These are phyloP conservation scores for Manduca sexta DNA, from an alignment of 1,140 invertebrate genomes.

Conservation along the genomic window DNA sequence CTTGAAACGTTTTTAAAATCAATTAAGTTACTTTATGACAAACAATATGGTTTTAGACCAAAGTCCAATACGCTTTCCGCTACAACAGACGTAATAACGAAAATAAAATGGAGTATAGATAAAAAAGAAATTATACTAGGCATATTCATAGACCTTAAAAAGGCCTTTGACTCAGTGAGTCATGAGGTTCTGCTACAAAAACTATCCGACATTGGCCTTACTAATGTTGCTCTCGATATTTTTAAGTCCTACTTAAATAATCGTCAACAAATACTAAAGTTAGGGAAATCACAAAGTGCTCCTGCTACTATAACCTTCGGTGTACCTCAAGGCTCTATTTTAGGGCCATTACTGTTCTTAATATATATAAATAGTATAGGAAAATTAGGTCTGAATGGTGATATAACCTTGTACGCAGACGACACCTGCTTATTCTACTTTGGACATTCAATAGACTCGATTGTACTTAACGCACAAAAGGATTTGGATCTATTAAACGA, in stretches of 20 bases:
- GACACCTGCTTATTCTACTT: slow-evolving; percentile 25
- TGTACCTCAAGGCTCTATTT: slow-evolving; percentile 19
- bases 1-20: too few species aligned
- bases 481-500: slow-evolving; percentile 18
- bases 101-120: too few species aligned
- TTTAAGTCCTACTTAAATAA: slow-evolving; percentile 20
- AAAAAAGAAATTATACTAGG: too few species aligned
- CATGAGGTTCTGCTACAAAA: too few species aligned
- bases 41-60: too few species aligned
- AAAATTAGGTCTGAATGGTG: slow-evolving; percentile 15
- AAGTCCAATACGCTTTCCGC: too few species aligned
- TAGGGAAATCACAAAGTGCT: slow-evolving; percentile 10
- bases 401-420: slow-evolving; percentile 27
- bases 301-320: slow-evolving; percentile 2
- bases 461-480: slow-evolving; percentile 16
- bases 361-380: slow-evolving; percentile 22
- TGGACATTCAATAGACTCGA: slow-evolving; percentile 10
- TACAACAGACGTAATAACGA: too few species aligned
- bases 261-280: slow-evolving; percentile 24
- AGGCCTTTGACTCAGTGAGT: too few species aligned
- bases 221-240: too few species aligned
- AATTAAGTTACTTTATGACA: too few species aligned
- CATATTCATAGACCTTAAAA: too few species aligned
- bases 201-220: too few species aligned
- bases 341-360: slow-evolving; percentile 21